Conservation (phyloP, 2,113 vertebrate species). For the Laterallus jamaicensis region DNA sequence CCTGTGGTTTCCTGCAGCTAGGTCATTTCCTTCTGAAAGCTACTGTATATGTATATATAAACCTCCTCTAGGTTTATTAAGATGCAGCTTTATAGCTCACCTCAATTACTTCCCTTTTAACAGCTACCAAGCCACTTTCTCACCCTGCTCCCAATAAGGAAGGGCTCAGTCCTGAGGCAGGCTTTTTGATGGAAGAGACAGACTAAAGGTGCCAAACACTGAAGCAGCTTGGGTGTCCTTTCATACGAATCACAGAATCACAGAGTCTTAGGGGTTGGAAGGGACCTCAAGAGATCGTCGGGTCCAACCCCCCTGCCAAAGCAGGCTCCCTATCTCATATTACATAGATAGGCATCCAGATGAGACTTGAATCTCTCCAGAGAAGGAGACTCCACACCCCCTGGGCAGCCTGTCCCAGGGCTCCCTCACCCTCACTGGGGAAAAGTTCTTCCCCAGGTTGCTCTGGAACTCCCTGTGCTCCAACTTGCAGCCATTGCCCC, state of each 20-base stretch:
- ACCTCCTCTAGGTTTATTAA: background rate
- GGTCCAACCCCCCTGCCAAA: too few species aligned
- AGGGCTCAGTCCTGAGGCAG: background rate
- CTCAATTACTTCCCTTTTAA: background rate
- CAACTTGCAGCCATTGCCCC: too few species aligned
- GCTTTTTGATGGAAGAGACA: background rate
- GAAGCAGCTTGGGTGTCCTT: background rate
- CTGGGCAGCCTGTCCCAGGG: too few species aligned
- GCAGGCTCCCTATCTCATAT: too few species aligned
- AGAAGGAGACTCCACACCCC: too few species aligned
- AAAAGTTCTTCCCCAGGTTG: too few species aligned
- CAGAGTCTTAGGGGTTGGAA: too few species aligned
- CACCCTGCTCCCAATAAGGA: accelerated
- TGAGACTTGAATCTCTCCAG: too few species aligned
- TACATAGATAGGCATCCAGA: too few species aligned
- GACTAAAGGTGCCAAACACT: background rate
- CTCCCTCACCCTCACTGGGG: too few species aligned
- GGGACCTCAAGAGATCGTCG: too few species aligned
- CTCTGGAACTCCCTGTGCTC: too few species aligned
- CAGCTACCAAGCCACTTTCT: background rate
- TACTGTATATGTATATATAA: background rate
- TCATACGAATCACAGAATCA: background rate
- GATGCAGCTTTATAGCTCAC: background rate
- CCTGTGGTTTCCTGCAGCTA: background rate
- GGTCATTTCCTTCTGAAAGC: background rate